phyloP scores from a whole-genome alignment of 2,113 vertebrate genomes.

The Mus pahari region DNA sequence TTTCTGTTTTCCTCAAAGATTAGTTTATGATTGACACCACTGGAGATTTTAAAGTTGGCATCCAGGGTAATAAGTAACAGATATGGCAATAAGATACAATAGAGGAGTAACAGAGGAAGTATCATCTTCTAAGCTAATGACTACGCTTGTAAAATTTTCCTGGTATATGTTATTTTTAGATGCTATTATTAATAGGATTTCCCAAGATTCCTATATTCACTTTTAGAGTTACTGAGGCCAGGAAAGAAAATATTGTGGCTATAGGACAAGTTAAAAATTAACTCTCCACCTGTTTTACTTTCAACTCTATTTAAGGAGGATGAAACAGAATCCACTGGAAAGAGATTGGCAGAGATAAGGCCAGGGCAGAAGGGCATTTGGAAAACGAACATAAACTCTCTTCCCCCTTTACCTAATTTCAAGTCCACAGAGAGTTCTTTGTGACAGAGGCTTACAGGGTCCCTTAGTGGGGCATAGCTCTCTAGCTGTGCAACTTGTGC shows the following conservation, averaged over 20 bases:
- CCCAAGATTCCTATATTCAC: neutral
- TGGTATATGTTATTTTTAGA: neutral
- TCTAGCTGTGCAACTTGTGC: neutral
- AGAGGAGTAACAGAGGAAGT: neutral
- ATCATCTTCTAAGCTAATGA: neutral
- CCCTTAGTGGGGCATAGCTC: neutral
- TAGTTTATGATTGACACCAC: neutral
- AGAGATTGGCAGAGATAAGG: neutral
- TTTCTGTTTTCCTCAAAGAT: neutral
- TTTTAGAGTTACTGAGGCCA: neutral
- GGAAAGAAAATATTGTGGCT: neutral
- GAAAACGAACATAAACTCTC: neutral
- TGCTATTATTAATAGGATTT: neutral
- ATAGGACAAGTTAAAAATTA: neutral
- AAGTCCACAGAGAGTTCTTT: neutral
- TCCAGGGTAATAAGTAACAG: neutral
- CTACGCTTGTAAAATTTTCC: neutral
- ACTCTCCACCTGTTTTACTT: accelerated
- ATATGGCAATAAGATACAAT: neutral
- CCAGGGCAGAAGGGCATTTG: accelerated
- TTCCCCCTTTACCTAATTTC: neutral
- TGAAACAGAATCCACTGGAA: neutral
- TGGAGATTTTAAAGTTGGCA: neutral
- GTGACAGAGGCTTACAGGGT: neutral
- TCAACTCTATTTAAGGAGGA: neutral